Evolutionary conservation across 2,113 vertebrate species (phyloP).

Genomic region (Hippolais icterina): DNA sequence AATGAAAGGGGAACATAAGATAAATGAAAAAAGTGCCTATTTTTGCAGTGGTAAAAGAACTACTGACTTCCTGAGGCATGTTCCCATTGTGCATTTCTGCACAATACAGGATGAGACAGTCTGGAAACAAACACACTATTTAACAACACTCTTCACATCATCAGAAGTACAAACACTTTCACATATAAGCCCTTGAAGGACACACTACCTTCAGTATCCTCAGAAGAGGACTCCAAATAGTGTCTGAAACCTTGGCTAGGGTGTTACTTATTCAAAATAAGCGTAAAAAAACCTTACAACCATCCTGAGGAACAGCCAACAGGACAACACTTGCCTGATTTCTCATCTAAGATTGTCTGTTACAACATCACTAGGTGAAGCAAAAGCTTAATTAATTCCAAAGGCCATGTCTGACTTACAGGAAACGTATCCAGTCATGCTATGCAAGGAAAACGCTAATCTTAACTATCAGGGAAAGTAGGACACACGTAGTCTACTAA

Average conservation of each 20-base stretch:
- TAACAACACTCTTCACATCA: neutral
- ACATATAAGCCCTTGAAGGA: neutral
- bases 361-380: neutral
- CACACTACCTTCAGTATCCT: neutral
- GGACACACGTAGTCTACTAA: neutral
- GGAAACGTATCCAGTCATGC: neutral
- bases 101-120: neutral
- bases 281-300: neutral
- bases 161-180: neutral
- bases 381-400: neutral
- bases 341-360: neutral
- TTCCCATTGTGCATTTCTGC: neutral
- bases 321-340: neutral
- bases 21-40: neutral
- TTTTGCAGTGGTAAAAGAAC: neutral
- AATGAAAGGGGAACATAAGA: neutral
- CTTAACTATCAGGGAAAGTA: neutral
- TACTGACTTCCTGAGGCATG: neutral
- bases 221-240: neutral
- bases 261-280: neutral
- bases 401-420: neutral
- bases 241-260: neutral
- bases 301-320: neutral
- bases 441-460: neutral
- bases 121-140: neutral